phyloP scores from a whole-genome alignment of 2,797 vertebrate species.

The Coccyzus lansbergi region DNA sequence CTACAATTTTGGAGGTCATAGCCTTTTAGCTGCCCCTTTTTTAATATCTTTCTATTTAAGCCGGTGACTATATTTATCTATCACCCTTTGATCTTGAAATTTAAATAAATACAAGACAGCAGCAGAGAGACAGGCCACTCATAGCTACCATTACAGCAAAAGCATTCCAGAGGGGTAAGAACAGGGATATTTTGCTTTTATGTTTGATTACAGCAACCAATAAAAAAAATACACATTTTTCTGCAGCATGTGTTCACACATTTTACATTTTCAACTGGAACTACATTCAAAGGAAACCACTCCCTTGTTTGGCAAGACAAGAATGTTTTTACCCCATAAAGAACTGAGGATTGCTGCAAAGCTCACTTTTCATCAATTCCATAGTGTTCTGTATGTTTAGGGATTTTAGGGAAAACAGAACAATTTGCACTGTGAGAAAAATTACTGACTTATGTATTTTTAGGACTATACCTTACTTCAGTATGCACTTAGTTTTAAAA shows the following conservation, averaged over 20 bases:
- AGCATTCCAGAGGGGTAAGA: background rate
- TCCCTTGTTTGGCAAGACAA: background rate
- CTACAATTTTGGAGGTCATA: background rate
- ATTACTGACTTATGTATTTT: background rate
- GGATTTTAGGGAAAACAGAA: background rate
- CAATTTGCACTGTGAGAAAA: background rate
- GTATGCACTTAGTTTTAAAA: background rate
- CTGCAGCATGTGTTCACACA: rapidly evolving
- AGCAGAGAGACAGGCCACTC: background rate
- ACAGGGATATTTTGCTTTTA: background rate
- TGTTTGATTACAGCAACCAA: background rate
- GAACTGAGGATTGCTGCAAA: background rate
- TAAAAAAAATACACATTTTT: background rate
- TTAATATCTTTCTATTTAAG: background rate
- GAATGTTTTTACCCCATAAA: background rate
- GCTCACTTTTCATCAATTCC: background rate
- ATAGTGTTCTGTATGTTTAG: background rate
- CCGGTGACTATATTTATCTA: background rate
- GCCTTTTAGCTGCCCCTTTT: background rate
- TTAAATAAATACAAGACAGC: background rate
- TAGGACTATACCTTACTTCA: background rate
- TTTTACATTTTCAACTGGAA: background rate
- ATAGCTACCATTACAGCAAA: background rate
- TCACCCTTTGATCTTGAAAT: background rate
- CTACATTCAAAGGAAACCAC: background rate